These are phyloP conservation scores for Neodiprion pinetum DNA, from an alignment of 1,140 invertebrate species.

Conservation along the genomic window DNA sequence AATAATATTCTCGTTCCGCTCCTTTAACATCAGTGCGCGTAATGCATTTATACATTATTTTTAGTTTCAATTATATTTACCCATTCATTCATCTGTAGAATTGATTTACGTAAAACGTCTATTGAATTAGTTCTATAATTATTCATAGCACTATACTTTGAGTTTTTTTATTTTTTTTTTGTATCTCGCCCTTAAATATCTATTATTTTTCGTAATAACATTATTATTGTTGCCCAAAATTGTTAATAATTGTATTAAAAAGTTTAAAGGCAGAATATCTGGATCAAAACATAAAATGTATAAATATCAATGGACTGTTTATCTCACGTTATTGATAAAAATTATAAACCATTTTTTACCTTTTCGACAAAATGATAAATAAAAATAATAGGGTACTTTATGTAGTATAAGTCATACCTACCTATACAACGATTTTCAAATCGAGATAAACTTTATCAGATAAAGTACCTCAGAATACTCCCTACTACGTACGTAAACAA, in stretches of 20 bases:
- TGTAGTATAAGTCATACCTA: background rate
- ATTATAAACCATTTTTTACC: constrained; percentile 5
- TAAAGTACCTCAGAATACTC: background rate
- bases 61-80: background rate
- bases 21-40: background rate
- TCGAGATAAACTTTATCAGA: background rate
- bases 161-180: background rate
- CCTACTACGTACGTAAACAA: background rate
- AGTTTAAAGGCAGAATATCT: background rate
- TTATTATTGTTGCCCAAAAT: background rate
- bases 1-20: background rate
- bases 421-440: background rate
- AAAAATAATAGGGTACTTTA: background rate
- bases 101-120: background rate
- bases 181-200: background rate
- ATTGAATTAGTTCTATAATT: background rate
- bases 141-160: background rate
- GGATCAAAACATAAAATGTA: background rate
- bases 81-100: background rate
- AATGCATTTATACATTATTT: background rate
- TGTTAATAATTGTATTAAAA: constrained; percentile 4
- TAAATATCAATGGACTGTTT: background rate
- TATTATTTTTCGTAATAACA: background rate
- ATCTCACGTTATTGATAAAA: background rate
- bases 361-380: background rate